Evolutionary conservation across 2,113 vertebrate species (phyloP), one percentile per base, ranked within the genome.

Genomic region (Spermophilus dauricus): DNA sequence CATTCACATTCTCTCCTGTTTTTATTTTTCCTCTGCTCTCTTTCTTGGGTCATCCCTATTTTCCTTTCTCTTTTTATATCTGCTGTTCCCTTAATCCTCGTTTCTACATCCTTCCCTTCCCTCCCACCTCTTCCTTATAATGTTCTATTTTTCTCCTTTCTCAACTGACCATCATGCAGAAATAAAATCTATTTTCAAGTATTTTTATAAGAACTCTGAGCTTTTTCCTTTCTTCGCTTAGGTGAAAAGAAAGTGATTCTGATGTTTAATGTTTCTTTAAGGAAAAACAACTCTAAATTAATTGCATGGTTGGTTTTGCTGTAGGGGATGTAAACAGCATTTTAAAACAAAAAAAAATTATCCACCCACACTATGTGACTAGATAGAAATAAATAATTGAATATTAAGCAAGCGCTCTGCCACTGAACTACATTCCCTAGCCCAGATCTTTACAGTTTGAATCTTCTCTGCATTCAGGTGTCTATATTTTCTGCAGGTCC

Each of bases 301-400:
- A 95, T 95, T 93, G 72, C 37, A 81, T 9, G 51, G 58, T 76
- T 93, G 81, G 34, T 90, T 81, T 96, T 96, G 78, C 94, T 95
- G 89, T 91, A 84, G 80, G 86, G 76, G 53, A 56, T 93, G n/a
- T 93, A 96, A 72, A 14, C 69, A 94, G 61, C 80, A 96, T 87
- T 81, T 37, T 26, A 11, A 81, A 75, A 83, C 73, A 97, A 92
- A 85, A 75, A 56, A 87, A 65, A n/a, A 90, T 90, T 81, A 95
- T 70, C 93, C 89, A 89, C 56, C 72, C 86, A 95, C 89, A 88
- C 51, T 67, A 6, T 89, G 67, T 84, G 86, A 94, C 69, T 95
- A 76, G 70, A 84, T 97, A 91, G 87, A 96, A 96, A 90, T 88
- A 96, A 97, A 96, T 93, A 89, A 94, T 53, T n/a, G 63, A 95